Percentiles rank a stretch among this genome's conserved stretches.
Evolutionary conservation across 2,113 vertebrate genomes (phyloP).

Genomic region (Candoia aspera): DNA sequence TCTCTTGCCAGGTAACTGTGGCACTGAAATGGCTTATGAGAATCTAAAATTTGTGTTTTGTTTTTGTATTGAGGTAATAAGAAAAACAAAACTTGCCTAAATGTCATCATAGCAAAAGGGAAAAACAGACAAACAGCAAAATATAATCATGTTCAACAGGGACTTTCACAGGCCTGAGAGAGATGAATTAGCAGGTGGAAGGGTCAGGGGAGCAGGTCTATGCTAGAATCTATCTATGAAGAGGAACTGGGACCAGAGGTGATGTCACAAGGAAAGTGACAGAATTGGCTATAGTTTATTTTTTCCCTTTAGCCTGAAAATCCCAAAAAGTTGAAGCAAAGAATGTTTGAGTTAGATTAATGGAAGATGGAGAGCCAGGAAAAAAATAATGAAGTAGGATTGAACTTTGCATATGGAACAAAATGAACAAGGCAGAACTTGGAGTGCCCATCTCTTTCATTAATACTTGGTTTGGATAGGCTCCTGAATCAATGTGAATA

Average conservation of each 20-base stretch:
- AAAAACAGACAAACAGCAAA: background rate
- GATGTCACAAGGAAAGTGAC: background rate
- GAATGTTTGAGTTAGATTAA: background rate
- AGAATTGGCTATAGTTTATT: background rate
- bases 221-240: background rate
- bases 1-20: background rate
- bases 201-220: background rate
- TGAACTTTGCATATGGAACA: background rate
- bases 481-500: background rate
- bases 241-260: background rate
- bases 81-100: background rate
- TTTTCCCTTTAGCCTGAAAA: background rate
- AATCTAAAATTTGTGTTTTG: background rate
- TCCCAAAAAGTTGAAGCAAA: background rate
- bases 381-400: background rate
- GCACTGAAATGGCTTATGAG: background rate
- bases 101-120: background rate
- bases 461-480: background rate
- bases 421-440: background rate
- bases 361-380: background rate
- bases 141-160: background rate
- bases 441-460: background rate
- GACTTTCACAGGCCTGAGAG: background rate
- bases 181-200: background rate
- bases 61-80: background rate